phyloP scores from a whole-genome alignment of 2,797 vertebrate genomes.

The Karalla daura region DNA sequence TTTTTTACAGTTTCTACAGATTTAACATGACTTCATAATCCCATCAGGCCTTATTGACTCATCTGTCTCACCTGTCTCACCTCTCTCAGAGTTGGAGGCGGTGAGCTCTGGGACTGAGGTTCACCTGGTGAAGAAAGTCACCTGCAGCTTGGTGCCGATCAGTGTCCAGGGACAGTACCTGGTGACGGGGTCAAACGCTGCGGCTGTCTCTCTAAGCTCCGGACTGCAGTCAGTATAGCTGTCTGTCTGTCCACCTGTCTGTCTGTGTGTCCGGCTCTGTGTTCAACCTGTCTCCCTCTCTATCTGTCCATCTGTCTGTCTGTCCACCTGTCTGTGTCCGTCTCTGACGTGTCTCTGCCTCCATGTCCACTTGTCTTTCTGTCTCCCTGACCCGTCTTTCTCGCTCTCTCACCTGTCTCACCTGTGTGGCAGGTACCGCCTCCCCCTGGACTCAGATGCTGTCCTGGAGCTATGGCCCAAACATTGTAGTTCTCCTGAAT shows the following conservation, averaged over 20 bases:
- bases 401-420: not conserved
- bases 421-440: slow-evolving; percentile 85
- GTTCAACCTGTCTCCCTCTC: not conserved
- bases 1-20: too few species aligned
- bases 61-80: not conserved
- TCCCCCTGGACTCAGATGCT: slow-evolving; percentile 88
- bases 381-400: not conserved
- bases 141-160: too few species aligned
- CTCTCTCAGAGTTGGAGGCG: slow-evolving; percentile 76
- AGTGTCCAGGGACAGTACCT: slow-evolving; percentile 86
- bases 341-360: not conserved
- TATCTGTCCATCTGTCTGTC: not conserved
- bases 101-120: slow-evolving; percentile 79
- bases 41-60: not conserved
- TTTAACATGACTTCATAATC: not conserved
- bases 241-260: not conserved
- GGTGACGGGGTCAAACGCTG: slow-evolving; percentile 88
- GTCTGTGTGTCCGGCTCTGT: not conserved
- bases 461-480: slow-evolving; percentile 90
- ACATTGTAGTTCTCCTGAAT: slow-evolving; percentile 70
- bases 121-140: slow-evolving; percentile 89
- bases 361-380: not conserved
- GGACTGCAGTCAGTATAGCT: slow-evolving; percentile 64
- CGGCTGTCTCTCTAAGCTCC: slow-evolving; percentile 72
- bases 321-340: slow-evolving; percentile 34